Conservation (phyloP, 2,888 invertebrate genomes). For the Dicranocentrus wangi region DNA sequence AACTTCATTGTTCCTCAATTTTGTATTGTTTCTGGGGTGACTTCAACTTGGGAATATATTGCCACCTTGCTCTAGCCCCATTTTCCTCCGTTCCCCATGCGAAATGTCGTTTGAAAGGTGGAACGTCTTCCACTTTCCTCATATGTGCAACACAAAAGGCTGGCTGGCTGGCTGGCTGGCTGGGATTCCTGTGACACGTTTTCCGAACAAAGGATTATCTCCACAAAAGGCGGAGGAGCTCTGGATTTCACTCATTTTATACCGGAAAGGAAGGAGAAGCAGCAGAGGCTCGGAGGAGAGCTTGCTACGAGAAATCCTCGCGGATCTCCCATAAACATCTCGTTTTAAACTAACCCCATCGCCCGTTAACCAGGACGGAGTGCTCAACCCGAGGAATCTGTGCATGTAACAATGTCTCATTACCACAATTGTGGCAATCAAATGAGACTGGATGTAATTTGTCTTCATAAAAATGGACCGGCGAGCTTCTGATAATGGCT, state of each 20-base stretch:
- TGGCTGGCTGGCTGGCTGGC: too few species aligned
- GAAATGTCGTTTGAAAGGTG: background rate
- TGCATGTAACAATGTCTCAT: slow-evolving; percentile 44
- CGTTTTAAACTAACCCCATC: too few species aligned
- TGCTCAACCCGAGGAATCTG: background rate
- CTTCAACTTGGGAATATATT: background rate
- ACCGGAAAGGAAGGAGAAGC: too few species aligned
- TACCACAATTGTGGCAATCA: slow-evolving; percentile 53
- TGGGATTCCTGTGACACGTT: slow-evolving; percentile 16
- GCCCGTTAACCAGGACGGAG: background rate
- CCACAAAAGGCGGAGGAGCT: slow-evolving; percentile 8
- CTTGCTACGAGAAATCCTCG: too few species aligned
- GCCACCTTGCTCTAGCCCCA: background rate
- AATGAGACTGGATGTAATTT: slow-evolving; percentile 46
- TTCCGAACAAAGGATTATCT: slow-evolving; percentile 17
- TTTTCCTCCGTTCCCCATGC: background rate
- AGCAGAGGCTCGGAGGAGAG: too few species aligned
- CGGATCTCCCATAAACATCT: too few species aligned
- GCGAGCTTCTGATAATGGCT: background rate
- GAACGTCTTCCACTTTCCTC: background rate
- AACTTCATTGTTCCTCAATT: slow-evolving; percentile 28
- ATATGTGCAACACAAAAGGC: background rate
- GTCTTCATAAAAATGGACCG: slow-evolving; percentile 40
- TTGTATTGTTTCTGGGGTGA: slow-evolving; percentile 9
- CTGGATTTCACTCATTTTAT: background rate